These are phyloP conservation scores for Dryococelus australis DNA, from an alignment of 2,888 invertebrate species.

Conservation along the genomic window DNA sequence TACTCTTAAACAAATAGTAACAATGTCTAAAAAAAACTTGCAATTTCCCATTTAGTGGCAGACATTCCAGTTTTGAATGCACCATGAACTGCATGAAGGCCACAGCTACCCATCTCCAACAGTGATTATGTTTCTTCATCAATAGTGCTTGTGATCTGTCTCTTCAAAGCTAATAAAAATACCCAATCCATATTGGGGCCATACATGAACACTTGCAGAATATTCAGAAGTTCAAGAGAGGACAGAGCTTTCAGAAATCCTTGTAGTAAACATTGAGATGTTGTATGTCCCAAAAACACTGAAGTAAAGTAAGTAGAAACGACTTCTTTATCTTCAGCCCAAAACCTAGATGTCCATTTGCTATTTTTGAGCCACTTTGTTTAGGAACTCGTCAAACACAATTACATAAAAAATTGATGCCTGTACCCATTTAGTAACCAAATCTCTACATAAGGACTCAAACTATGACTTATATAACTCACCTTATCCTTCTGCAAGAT, in stretches of 20 bases:
- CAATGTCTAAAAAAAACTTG: not conserved
- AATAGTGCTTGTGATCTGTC: not conserved
- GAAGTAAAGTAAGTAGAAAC: not conserved
- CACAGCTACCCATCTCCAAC: not conserved
- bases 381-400: not conserved
- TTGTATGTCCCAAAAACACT: not conserved
- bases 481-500: not conserved
- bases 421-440: not conserved
- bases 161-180: constrained; percentile 1
- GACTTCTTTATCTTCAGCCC: not conserved
- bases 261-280: not conserved
- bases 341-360: not conserved
- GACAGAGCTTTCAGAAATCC: not conserved
- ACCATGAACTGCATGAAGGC: not conserved
- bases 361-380: not conserved
- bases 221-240: not conserved
- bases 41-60: not conserved
- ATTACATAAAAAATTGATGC: not conserved
- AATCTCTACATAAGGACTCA: not conserved
- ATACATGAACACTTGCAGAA: not conserved
- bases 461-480: not conserved
- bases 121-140: not conserved
- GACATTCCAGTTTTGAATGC: not conserved
- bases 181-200: not conserved
- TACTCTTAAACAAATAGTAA: not conserved